Evolutionary conservation across 2,797 vertebrate genomes (phyloP).

Genomic region (Cossypha dichroa): DNA sequence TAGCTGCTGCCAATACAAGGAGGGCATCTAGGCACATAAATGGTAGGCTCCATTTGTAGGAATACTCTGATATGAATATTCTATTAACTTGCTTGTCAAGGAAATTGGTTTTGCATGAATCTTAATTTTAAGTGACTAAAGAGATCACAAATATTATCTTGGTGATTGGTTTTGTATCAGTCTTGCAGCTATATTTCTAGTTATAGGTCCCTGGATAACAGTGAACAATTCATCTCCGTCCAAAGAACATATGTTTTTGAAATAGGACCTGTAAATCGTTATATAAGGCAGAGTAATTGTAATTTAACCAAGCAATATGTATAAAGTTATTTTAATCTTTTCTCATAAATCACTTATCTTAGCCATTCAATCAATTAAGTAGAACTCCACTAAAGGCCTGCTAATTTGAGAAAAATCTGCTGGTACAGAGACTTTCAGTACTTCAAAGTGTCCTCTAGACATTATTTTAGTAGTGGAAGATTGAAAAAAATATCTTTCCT

Average conservation of each 20-base stretch:
- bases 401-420: slow-evolving; percentile 1
- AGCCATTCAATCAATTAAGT: slow-evolving; percentile 17
- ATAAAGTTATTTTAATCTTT: slow-evolving; percentile 45
- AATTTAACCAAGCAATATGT: slow-evolving; percentile 9
- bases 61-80: not conserved
- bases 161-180: not conserved
- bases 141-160: not conserved
- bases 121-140: slow-evolving; percentile 40
- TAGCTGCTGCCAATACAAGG: not conserved
- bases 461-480: not conserved
- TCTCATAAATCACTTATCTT: slow-evolving; percentile 40
- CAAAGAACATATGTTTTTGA: slow-evolving; percentile 27
- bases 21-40: not conserved
- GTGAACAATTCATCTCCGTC: slow-evolving; percentile 31
- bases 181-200: slow-evolving; percentile 16
- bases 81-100: not conserved
- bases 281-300: slow-evolving; percentile 34
- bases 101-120: slow-evolving; percentile 35
- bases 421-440: not conserved
- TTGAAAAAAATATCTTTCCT: not conserved
- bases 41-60: not conserved
- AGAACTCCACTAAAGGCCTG: not conserved
- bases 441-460: not conserved
- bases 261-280: not conserved
- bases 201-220: slow-evolving; percentile 21